Base-by-base conservation (phyloP, 2,113 vertebrate genomes). In the Hydrochoerus hydrochaeris region DNA sequence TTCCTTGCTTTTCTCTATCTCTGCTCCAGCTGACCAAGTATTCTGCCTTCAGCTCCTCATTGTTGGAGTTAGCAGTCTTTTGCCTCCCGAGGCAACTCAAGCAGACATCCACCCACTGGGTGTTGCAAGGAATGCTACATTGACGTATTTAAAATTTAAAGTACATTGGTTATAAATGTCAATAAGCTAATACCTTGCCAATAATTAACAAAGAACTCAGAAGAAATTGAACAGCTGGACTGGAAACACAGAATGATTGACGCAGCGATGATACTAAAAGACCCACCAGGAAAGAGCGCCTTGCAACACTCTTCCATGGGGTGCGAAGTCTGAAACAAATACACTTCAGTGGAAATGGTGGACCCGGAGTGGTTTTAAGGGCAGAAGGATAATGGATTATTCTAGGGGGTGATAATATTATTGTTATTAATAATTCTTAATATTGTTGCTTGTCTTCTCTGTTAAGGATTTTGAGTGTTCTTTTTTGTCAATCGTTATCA, bases 181-280 rank as follows among this genome's bases (percentile, higher is more conserved):
- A 54, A 94, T 90, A 10, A 16, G 52, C 35, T 67, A 95, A 90
- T 92, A 67, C 52, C 46, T 92, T 97, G 96, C 98, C 97, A 94
- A 98, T 97, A 97, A 98, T 96, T 98, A 98, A 97, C 95, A 97
- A 92, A 93, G 94, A 97, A 63, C 90, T 86, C 92, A 84, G 80
- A 96, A 91, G 88, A 97, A 91, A 84, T 38, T 77, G 84, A 97
- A 65, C 88, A 97, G 96, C 95, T 95, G 91, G 97, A 82, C 60
- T 94, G 85, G 95, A 98, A 98, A 97, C 69, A 81, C 52, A 65
- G 94, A 95, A 81, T 98, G 97, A 98, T 94, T 93, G 96, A 97
- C 94, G 49, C 16, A 77, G 54, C 62, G 80, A 96, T 96, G 63
- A 57, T 60, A 92, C 78, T 94, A 95, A 98, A 97, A 94, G 52